phyloP scores from a whole-genome alignment of 2,113 vertebrate species.

The Aythya baeri region DNA sequence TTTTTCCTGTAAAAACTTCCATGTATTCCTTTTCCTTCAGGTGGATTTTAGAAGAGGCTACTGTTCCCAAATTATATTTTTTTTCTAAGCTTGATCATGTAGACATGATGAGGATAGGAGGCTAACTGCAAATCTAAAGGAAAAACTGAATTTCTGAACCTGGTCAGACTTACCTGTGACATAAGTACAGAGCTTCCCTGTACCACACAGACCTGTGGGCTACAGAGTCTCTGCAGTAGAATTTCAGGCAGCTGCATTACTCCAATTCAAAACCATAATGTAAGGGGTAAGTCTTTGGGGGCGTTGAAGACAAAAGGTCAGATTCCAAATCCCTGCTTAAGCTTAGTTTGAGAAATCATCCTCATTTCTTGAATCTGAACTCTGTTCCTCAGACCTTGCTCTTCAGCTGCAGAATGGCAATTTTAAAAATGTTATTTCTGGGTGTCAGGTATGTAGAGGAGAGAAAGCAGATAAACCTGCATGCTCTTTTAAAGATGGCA shows the following conservation, averaged over 20 bases:
- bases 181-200: background rate
- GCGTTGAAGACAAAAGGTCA: background rate
- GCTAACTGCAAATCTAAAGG: background rate
- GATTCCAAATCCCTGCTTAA: background rate
- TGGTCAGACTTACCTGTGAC: background rate
- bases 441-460: background rate
- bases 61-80: background rate
- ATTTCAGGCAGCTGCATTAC: background rate
- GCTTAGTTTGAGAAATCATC: background rate
- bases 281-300: background rate
- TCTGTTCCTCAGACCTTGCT: background rate
- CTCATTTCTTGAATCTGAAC: background rate
- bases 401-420: background rate
- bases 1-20: background rate
- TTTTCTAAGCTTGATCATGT: background rate
- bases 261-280: background rate
- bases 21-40: background rate
- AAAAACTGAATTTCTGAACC: background rate
- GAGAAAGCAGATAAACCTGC: background rate
- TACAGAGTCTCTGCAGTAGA: background rate
- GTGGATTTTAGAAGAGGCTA: background rate
- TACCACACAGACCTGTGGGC: background rate
- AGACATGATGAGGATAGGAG: background rate
- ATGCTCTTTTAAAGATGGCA: background rate
- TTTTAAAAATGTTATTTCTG: background rate